A percentile compares a stretch with the other conserved stretches of the same genome.
These are phyloP conservation scores for Channa maculata DNA, from an alignment of 2,113 vertebrate genomes.

Conservation along the genomic window DNA sequence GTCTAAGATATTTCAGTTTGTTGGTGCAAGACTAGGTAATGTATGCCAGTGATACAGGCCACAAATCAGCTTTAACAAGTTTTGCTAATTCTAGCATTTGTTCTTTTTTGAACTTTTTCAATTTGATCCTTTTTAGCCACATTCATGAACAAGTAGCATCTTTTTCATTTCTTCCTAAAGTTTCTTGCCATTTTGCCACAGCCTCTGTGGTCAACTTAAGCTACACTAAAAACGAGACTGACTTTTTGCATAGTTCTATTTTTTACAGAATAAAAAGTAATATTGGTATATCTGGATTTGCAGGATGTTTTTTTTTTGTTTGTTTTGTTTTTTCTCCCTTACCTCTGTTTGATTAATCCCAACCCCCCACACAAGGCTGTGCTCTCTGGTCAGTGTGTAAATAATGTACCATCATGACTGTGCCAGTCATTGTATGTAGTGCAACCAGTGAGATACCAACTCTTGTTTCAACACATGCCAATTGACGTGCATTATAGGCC, in stretches of 20 bases:
- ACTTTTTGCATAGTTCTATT: slow-evolving; percentile 82
- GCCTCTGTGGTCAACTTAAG: slow-evolving; percentile 79
- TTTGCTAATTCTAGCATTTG: slow-evolving; percentile 17
- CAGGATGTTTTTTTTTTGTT: slow-evolving; percentile 50
- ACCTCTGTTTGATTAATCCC: slow-evolving; percentile 29
- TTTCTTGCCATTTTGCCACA: slow-evolving; percentile 76
- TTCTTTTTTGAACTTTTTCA: slow-evolving; percentile 33
- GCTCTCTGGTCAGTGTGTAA: slow-evolving; percentile 79
- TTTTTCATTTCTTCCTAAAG: slow-evolving; percentile 29
- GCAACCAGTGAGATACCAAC: slow-evolving; percentile 62
- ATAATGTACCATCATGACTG: slow-evolving; percentile 71
- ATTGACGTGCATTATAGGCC: slow-evolving; percentile 61
- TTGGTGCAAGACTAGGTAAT: not conserved
- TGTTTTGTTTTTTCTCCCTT: not conserved
- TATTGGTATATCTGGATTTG: slow-evolving; percentile 65
- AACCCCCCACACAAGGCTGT: slow-evolving; percentile 53
- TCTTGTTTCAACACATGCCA: slow-evolving; percentile 61
- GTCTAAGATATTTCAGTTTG: not conserved
- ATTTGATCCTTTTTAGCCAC: slow-evolving; percentile 42
- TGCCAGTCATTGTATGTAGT: slow-evolving; percentile 62
- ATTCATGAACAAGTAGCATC: slow-evolving; percentile 66
- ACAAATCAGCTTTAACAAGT: slow-evolving; percentile 64
- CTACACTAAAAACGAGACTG: slow-evolving; percentile 84
- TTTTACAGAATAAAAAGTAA: slow-evolving; percentile 71
- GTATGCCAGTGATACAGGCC: slow-evolving; percentile 26